Evolutionary conservation across 2,888 invertebrate genomes (phyloP).

Genomic region (Lissonota sp.): DNA sequence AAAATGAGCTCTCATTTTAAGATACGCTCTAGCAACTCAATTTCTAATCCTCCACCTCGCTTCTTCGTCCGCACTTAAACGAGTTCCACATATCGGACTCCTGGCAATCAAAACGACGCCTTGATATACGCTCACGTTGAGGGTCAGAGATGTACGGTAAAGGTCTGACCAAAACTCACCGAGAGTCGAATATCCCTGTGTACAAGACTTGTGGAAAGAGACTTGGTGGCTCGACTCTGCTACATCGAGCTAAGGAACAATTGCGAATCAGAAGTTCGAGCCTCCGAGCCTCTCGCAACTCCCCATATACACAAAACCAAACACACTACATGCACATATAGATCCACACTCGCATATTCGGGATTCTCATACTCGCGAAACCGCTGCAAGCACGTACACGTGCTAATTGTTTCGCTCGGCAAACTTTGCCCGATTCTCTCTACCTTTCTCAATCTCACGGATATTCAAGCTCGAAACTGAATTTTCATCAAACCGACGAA

Average conservation of each 20-base stretch:
- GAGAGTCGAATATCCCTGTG: conserved; percentile 12
- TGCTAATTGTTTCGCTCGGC: conserved; percentile 57
- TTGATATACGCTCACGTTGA: too few species aligned
- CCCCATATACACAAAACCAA: neutral
- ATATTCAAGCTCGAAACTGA: conserved; percentile 34
- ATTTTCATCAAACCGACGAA: conserved; percentile 8
- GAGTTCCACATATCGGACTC: neutral
- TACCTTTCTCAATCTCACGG: conserved; percentile 22
- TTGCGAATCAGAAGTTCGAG: conserved; percentile 21
- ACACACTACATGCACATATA: neutral
- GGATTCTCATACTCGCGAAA: conserved; percentile 36
- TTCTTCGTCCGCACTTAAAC: neutral
- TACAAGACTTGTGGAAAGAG: conserved; percentile 19
- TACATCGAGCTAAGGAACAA: conserved; percentile 55
- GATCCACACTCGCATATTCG: conserved; percentile 6
- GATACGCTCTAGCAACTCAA: too few species aligned
- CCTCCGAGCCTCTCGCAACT: neutral
- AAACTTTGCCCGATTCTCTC: conserved; percentile 53
- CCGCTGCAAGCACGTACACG: conserved; percentile 48
- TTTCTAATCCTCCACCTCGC: too few species aligned
- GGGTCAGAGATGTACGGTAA: neutral
- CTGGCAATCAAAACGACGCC: too few species aligned
- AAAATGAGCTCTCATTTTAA: too few species aligned
- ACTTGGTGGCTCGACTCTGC: conserved; percentile 44
- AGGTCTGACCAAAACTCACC: conserved; percentile 25